Evolutionary conservation across 2,888 invertebrate genomes (phyloP), one percentile per base, ranked within the genome.

Genomic region (Aplocera efformata): DNA sequence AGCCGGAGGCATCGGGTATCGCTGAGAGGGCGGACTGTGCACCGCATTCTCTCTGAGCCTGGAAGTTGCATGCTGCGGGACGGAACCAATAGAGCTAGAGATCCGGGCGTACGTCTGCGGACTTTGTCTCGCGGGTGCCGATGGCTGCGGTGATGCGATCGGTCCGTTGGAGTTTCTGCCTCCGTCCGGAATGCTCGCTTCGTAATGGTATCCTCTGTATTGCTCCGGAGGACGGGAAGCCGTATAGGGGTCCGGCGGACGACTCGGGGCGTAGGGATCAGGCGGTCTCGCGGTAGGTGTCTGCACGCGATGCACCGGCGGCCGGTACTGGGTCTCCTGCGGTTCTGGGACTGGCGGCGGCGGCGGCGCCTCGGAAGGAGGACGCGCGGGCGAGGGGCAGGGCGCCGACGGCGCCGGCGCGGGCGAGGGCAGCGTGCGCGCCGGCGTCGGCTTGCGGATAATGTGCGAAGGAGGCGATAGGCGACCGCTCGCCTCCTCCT

Each of bases 401-500:
- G 72, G 71, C 3, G 60, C 70, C n/a, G 63, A 72, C 7, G 82
- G 80, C 1, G 63, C 72, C 7, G 82, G 80, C 1, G 80, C 78
- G 3, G 79, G 76, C 13, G 88, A 84, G 6, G 88, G 88, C 9
- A 83, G 83, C 0, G 78, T 79, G 36, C 74, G 63, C 41, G 72
- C 60, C 52, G 69, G 74, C 42, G 60, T 65, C 36, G 70, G 89
- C 53, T 88, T 89, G 34, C 83, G 82, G 52, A 89, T 89, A 24
- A 89, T 79, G 51, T 89, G 88, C 10, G 88, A 79, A 0, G 90
- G 86, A 13, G 88, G 88, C 6, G 88, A 85, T n/a, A 83, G 68
- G 2, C 80, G 76, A 25, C 71, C 81, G 10, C 60, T 63, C 1
- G 73, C 56, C 26, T 86, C 88, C 48, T 84, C 84, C 20, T 85